Percentiles rank a stretch among this genome's conserved stretches.
These are phyloP conservation scores for Clinocottus analis DNA, from an alignment of 2,113 vertebrate genomes.

Conservation along the genomic window DNA sequence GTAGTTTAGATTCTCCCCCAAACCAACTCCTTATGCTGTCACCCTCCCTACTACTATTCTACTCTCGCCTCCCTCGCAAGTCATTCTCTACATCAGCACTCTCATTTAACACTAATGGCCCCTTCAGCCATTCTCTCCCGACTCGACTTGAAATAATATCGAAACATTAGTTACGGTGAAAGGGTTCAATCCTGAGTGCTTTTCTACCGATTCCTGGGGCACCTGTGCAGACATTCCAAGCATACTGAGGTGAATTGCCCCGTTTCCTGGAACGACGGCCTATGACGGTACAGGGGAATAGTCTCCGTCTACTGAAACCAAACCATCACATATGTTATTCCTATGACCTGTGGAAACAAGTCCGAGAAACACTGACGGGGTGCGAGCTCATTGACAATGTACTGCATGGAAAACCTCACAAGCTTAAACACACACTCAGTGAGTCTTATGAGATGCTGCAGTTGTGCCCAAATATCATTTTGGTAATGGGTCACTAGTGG, in stretches of 20 bases:
- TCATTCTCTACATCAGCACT: slow-evolving; percentile 44
- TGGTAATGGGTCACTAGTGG: not conserved
- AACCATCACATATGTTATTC: slow-evolving; percentile 22
- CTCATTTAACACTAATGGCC: slow-evolving; percentile 42
- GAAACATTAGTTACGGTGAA: slow-evolving; percentile 54
- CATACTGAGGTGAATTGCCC: slow-evolving; percentile 54
- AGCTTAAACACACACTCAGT: not conserved
- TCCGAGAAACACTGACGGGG: not conserved
- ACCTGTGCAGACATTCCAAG: slow-evolving; percentile 70
- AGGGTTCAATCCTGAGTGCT: slow-evolving; percentile 39
- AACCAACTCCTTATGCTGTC: slow-evolving; percentile 11
- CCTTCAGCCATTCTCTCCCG: slow-evolving; percentile 25
- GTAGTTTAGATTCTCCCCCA: slow-evolving; percentile 3
- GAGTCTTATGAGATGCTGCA: not conserved
- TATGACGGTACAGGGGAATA: not conserved
- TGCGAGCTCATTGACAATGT: not conserved
- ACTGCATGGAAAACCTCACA: not conserved
- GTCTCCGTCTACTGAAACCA: slow-evolving; percentile 12
- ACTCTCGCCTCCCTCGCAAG: slow-evolving; percentile 26
- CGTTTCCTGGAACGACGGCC: slow-evolving; percentile 38
- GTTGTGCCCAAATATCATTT: not conserved
- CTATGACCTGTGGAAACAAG: not conserved
- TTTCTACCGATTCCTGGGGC: slow-evolving; percentile 41
- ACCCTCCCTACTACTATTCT: slow-evolving; percentile 30
- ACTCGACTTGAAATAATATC: slow-evolving; percentile 50